These are phyloP conservation scores for Caenorhabditis doughertyi DNA, from an alignment of 2,888 invertebrate genomes.

Conservation along the genomic window DNA sequence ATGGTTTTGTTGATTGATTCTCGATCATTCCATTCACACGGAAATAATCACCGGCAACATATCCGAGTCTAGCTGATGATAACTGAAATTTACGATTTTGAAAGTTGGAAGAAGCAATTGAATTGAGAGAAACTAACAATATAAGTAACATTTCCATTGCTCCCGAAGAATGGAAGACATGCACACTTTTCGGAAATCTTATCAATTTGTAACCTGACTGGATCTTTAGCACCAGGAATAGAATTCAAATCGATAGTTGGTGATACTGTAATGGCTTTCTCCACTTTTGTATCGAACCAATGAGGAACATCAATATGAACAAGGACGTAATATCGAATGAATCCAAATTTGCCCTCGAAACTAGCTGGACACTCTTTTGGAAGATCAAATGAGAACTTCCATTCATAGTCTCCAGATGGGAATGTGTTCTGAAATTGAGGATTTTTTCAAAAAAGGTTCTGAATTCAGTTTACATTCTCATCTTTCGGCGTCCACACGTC, in stretches of 20 bases:
- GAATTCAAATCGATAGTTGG: slow-evolving; percentile 40
- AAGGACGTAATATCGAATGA: slow-evolving; percentile 45
- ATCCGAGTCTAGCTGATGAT: slow-evolving; percentile 27
- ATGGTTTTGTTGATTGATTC: slow-evolving; percentile 6
- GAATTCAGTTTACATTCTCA: not conserved
- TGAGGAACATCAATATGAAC: slow-evolving; percentile 47
- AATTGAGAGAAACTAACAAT: slow-evolving; percentile 2
- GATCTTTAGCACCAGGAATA: slow-evolving; percentile 6
- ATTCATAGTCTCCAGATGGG: slow-evolving; percentile 59
- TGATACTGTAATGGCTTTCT: slow-evolving; percentile 32
- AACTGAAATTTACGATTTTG: slow-evolving; percentile 17
- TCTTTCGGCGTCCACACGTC: slow-evolving; percentile 44
- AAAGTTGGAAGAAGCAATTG: not conserved
- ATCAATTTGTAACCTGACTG: not conserved
- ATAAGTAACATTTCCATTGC: slow-evolving; percentile 25
- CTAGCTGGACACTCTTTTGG: slow-evolving; percentile 46
- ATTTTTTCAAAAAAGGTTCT: not conserved
- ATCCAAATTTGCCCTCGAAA: slow-evolving; percentile 47
- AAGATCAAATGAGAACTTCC: slow-evolving; percentile 57
- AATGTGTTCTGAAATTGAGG: slow-evolving; percentile 31
- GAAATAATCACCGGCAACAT: slow-evolving; percentile 19
- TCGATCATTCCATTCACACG: slow-evolving; percentile 12
- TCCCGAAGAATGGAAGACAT: slow-evolving; percentile 5
- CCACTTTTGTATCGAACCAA: slow-evolving; percentile 1
- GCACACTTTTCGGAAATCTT: not conserved